phyloP scores from a whole-genome alignment of 2,797 vertebrate genomes.

The Tenualosa ilisha region DNA sequence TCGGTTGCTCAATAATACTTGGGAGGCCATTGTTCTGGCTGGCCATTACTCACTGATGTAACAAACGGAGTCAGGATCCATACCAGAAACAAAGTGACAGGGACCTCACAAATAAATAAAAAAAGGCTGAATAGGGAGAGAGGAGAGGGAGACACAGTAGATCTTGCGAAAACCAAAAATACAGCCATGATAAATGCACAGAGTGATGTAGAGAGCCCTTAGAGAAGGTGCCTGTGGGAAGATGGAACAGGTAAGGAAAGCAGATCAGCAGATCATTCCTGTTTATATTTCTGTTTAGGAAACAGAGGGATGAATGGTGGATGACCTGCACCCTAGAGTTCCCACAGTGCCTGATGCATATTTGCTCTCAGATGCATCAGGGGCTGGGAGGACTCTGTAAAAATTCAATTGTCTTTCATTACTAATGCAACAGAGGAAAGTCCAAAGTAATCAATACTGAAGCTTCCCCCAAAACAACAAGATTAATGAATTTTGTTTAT shows the following conservation, averaged over 20 bases:
- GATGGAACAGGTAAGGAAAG: background rate
- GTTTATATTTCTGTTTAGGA: background rate
- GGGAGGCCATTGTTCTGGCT: slow-evolving; percentile 70
- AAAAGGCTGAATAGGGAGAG: background rate
- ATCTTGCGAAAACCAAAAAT: slow-evolving; percentile 33
- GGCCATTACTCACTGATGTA: slow-evolving; percentile 68
- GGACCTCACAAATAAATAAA: slow-evolving; percentile 23
- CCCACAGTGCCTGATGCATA: background rate
- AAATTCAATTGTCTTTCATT: background rate
- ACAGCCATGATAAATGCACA: background rate
- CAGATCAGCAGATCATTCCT: background rate
- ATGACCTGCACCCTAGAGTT: background rate
- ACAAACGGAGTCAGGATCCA: slow-evolving; percentile 50
- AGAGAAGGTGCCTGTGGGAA: background rate
- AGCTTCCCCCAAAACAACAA: background rate
- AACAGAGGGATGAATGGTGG: background rate
- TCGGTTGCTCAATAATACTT: slow-evolving; percentile 66
- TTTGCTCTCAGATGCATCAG: background rate
- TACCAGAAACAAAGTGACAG: slow-evolving; percentile 13
- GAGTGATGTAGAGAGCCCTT: background rate
- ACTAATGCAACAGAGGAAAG: background rate
- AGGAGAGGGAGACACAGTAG: background rate
- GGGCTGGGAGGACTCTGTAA: background rate
- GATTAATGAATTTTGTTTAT: background rate
- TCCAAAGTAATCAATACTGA: background rate